Base-by-base conservation (phyloP, 2,113 vertebrate genomes). In the Petaurus breviceps region DNA sequence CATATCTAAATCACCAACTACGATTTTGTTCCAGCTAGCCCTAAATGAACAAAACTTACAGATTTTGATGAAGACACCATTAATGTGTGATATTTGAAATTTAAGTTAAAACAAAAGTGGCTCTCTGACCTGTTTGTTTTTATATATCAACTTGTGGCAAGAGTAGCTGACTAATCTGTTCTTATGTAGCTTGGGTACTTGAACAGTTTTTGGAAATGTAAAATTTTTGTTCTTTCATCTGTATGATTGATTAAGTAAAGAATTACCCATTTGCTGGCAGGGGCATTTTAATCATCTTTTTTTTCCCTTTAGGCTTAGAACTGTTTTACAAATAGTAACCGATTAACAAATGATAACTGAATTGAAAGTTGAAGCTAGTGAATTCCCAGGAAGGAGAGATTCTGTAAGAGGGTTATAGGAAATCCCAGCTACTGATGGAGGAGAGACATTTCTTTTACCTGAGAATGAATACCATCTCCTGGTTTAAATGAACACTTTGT, bases 331-430 rank as follows among this genome's bases (percentile, higher is more conserved):
- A 37, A 68, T n/a, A 68, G 3, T 68, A n/a, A 68, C 31, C 16
- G 61, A n/a, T 68, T 37, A 68, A 37, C 4, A n/a, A 68, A 68
- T 68, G 28, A 16, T 68, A 68, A 68, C 23, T 51, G 11, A 94
- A 94, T 91, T 90, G 50, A 95, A 91, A 95, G 8, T 51, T 92
- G 52, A 96, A 93, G 19, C 14, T 47, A 37, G 14, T 89, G 2
- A 23, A 89, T 95, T 95, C 31, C 94, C 68, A 57, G 50, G 46
- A 37, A 96, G 28, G 37, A 10, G 89, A 49, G 19, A 51, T 68
- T 50, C 25, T 89, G 7, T 47, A 92, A 55, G 47, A 49, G 50
- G 51, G 8, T 54, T 57, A 47, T 91, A 0, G 16, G 24, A 53
- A 51, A 90, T 94, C n/a, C 50, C 46, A 89, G 53, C 52, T 49